Conservation (phyloP, 2,113 vertebrate genomes). For the Ochotona curzoniae region DNA sequence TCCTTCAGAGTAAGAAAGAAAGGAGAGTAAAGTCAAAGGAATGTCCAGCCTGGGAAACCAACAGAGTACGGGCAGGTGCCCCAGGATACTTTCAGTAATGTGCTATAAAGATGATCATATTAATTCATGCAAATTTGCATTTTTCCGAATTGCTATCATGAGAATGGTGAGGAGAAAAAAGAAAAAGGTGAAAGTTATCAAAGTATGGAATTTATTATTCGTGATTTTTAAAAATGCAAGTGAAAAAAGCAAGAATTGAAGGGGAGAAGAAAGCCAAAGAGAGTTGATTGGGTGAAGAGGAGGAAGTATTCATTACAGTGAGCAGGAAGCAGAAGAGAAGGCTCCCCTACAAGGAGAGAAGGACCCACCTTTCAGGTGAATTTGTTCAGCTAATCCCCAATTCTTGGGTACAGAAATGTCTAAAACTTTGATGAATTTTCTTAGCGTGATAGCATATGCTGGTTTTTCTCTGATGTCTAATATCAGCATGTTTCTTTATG, state of each 20-base stretch:
- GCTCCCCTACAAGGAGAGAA: background rate
- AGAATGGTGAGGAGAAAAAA: background rate
- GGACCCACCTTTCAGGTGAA: background rate
- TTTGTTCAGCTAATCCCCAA: background rate
- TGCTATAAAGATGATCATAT: background rate
- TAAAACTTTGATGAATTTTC: background rate
- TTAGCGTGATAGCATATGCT: conserved; percentile 2
- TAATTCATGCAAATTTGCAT: background rate
- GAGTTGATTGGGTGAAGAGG: background rate
- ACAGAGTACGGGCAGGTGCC: background rate
- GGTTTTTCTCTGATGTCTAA: background rate
- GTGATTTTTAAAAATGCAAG: background rate
- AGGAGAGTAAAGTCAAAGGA: background rate
- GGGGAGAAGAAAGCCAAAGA: background rate
- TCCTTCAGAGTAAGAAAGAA: background rate
- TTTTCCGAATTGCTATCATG: background rate
- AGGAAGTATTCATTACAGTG: conserved; percentile 17
- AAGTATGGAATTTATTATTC: background rate
- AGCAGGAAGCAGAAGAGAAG: background rate
- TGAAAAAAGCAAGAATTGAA: background rate
- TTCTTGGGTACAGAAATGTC: background rate
- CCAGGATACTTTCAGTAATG: background rate
- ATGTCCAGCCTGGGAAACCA: background rate
- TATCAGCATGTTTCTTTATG: conserved; percentile 9
- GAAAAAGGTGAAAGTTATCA: background rate